A percentile compares a stretch with the other conserved stretches of the same genome.
Evolutionary conservation across 2,113 vertebrate genomes (phyloP).

Genomic region (Spea multiplicata): DNA sequence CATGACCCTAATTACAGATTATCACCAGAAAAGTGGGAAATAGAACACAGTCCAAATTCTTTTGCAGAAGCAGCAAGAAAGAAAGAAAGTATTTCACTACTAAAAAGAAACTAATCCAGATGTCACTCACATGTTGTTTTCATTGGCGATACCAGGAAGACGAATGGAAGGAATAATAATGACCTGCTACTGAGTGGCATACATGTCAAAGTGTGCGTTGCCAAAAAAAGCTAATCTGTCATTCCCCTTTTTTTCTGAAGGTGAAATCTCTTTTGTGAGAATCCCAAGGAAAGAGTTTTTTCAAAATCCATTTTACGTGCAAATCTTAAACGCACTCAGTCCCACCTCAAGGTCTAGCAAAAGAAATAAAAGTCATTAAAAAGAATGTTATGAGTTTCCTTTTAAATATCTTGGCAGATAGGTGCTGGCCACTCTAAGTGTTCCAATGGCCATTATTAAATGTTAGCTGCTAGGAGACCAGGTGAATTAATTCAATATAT

Average conservation of each 20-base stretch:
- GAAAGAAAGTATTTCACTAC: neutral
- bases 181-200: neutral
- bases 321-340: too few relatives aligned
- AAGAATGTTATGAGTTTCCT: too few relatives aligned
- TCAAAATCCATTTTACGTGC: too few relatives aligned
- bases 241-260: too few relatives aligned
- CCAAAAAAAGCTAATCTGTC: neutral
- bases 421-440: too few relatives aligned
- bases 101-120: conserved; percentile 7
- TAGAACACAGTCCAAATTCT: neutral
- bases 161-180: neutral
- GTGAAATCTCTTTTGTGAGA: too few relatives aligned
- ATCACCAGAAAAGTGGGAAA: neutral
- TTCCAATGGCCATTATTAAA: neutral
- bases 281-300: too few relatives aligned
- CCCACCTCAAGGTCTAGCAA: conserved; percentile 7
- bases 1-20: conserved; percentile 18
- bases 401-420: too few relatives aligned
- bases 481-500: too few relatives aligned
- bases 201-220: neutral
- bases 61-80: neutral
- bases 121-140: conserved; percentile 6
- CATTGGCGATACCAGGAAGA: neutral
- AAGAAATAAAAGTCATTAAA: neutral
- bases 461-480: neutral